Conservation (phyloP, 2,888 invertebrate species). For the Protodeltote pygarga region DNA sequence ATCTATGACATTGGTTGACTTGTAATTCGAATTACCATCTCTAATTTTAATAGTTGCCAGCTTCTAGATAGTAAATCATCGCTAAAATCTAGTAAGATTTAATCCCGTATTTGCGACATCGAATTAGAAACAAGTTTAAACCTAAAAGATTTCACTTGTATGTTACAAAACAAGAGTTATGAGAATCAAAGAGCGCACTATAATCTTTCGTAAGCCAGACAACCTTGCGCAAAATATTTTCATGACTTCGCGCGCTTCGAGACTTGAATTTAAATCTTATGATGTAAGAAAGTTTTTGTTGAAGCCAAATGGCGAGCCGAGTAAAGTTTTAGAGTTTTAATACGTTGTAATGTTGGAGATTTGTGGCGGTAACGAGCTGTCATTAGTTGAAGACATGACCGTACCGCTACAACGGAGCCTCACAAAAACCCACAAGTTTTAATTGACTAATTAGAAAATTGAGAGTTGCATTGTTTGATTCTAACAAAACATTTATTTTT, state of each 20-base stretch:
- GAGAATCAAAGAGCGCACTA: conserved; percentile 32
- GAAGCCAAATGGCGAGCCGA: conserved; percentile 76
- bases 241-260: conserved; percentile 59
- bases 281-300: conserved; percentile 84
- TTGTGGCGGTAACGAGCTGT: conserved; percentile 81
- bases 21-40: too few relatives aligned
- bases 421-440: conserved; percentile 62
- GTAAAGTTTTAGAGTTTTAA: conserved; percentile 85
- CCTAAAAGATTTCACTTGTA: background rate
- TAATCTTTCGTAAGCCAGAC: conserved; percentile 47
- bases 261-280: conserved; percentile 82
- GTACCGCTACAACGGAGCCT: conserved; percentile 41
- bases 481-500: conserved; percentile 33
- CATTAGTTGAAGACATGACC: conserved; percentile 77
- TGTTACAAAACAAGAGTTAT: conserved; percentile 21
- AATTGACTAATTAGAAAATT: conserved; percentile 65
- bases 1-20: too few relatives aligned
- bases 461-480: conserved; percentile 55
- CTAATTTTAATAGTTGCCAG: too few relatives aligned
- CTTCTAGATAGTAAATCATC: too few relatives aligned
- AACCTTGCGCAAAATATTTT: conserved; percentile 50
- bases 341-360: conserved; percentile 84
- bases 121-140: conserved; percentile 2
- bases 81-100: conserved; percentile 5
- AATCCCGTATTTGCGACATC: background rate